Conservation (phyloP, 1,140 invertebrate genomes). For the Delia radicum region DNA sequence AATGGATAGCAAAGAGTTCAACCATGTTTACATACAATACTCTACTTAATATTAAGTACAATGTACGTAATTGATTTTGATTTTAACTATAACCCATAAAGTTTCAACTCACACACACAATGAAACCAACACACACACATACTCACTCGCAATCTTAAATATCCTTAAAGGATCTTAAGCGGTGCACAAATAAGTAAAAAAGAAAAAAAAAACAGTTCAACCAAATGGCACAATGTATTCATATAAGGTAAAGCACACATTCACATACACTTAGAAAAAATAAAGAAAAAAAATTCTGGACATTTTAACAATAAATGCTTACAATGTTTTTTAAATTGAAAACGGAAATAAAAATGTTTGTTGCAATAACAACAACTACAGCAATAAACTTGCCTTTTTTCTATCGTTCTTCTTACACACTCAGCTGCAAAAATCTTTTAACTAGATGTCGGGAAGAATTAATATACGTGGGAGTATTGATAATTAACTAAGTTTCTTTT, state of each 20-base stretch:
- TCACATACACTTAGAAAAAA: neutral
- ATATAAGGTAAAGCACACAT: neutral
- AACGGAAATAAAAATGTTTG: conserved; percentile 30
- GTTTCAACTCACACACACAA: neutral
- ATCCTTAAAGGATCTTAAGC: neutral
- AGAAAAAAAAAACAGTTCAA: neutral
- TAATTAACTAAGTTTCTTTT: too few relatives aligned
- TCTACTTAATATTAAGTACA: neutral
- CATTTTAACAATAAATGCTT: conserved; percentile 23
- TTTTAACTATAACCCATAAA: neutral
- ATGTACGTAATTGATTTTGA: neutral
- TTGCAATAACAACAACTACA: neutral
- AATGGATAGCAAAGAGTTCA: conserved; percentile 13
- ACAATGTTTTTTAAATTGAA: conserved; percentile 31
- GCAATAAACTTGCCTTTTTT: neutral
- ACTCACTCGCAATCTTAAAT: neutral
- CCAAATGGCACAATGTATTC: neutral
- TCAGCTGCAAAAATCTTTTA: neutral
- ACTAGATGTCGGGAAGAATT: too few relatives aligned
- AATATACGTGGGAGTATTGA: too few relatives aligned
- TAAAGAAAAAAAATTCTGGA: neutral
- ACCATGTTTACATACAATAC: neutral
- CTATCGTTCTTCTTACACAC: neutral
- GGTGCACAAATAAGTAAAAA: neutral
- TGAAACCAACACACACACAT: neutral